Evolutionary conservation across 2,888 invertebrate species (phyloP), one percentile per base, ranked within the genome.

Genomic region (Temnothorax ravouxi): DNA sequence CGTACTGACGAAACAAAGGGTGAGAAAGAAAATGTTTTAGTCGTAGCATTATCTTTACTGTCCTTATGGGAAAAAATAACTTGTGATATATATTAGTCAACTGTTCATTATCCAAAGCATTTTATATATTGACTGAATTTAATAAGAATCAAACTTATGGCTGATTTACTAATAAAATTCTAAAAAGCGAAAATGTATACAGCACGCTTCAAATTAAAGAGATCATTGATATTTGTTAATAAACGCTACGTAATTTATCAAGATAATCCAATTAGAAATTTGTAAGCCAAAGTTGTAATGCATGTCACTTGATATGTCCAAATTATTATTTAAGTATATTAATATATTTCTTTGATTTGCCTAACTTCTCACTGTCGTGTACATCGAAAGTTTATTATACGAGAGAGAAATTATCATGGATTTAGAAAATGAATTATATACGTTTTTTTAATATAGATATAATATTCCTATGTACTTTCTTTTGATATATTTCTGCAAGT

Each of bases 81-180:
- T 87, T 88, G 86, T 88, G 86, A 89, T 88, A 89, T 85, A 88
- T 69, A 69, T 85, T 85, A 80, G 71, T 86, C 80, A 83, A 84
- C 76, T 87, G 84, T 86, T 82, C 77, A 87, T 81, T 84, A 75
- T 85, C 80, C 71, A 85, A 87, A 85, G 85, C 80, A 81, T 75
- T 88, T 84, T 80, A 69, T 82, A 75, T 69, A 83, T 85, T 88
- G 84, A 87, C 87, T 86, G 85, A 87, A 86, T 84, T 47, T 85
- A 86, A 83, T 89, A 86, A 84, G 79, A 85, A 77, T 83, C 83
- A 88, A 86, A 82, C 62, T 79, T 84, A 80, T 74, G 82, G 85
- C 67, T 84, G 79, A 84, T 87, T 84, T 81, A 66, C 66, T 85
- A 83, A 80, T 77, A 84, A 85, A 44, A 54, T 61, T 79, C 56